phyloP scores from a whole-genome alignment of 1,140 invertebrate species.

The Helicoverpa armigera region DNA sequence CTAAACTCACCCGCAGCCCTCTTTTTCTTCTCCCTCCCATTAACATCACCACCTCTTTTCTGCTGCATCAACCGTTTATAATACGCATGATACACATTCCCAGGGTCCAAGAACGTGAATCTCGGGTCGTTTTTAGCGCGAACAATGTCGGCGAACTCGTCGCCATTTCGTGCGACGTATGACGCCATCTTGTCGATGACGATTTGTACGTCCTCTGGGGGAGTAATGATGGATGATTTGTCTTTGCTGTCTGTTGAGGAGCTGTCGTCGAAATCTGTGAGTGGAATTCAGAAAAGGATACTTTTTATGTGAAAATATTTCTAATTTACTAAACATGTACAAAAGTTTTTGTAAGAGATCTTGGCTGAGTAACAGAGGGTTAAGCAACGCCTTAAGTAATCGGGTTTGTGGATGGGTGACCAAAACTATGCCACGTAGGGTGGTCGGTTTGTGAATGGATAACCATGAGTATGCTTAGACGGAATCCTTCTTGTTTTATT shows the following conservation, averaged over 20 bases:
- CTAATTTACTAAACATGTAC: too few relatives aligned
- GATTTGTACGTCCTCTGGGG: constrained; percentile 93
- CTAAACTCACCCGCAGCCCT: constrained; percentile 46
- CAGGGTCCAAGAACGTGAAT: constrained; percentile 93
- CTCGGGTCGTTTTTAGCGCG: constrained; percentile 94
- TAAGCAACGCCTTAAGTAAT: too few relatives aligned
- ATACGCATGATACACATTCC: constrained; percentile 92
- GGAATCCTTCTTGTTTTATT: too few relatives aligned
- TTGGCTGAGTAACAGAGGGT: too few relatives aligned
- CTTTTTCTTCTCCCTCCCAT: constrained; percentile 62
- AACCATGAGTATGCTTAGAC: too few relatives aligned
- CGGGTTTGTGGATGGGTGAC: too few relatives aligned
- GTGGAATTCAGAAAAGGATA: constrained; percentile 18
- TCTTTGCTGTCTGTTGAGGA: constrained; percentile 72
- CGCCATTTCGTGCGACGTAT: constrained; percentile 97
- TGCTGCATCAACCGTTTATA: constrained; percentile 88
- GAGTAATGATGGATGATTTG: constrained; percentile 87
- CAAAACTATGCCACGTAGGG: too few relatives aligned
- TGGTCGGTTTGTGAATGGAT: too few relatives aligned
- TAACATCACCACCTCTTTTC: constrained; percentile 67
- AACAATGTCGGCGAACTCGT: constrained; percentile 96
- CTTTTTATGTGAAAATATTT: too few relatives aligned
- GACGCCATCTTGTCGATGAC: constrained; percentile 98
- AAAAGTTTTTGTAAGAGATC: too few relatives aligned
- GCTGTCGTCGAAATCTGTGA: constrained; percentile 71